Percentiles rank a stretch among this genome's conserved stretches.
These are phyloP conservation scores for Tetraneura akinire DNA, from an alignment of 1,140 invertebrate genomes.

Conservation along the genomic window DNA sequence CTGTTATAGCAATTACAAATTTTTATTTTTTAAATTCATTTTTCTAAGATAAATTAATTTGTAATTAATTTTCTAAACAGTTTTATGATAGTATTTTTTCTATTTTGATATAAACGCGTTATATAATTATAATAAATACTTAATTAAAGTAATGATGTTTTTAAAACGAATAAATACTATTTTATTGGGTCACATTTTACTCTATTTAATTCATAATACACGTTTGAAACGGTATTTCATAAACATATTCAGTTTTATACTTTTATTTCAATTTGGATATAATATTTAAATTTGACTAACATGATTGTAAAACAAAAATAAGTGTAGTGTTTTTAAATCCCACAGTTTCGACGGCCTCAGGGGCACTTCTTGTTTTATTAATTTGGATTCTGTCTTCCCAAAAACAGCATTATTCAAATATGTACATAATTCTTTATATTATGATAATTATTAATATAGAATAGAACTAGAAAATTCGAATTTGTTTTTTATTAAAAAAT, in stretches of 20 bases:
- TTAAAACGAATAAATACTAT: neutral
- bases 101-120: too few species aligned
- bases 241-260: slow-evolving; percentile 8
- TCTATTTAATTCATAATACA: neutral
- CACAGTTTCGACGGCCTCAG: neutral
- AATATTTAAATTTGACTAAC: slow-evolving; percentile 19
- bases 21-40: too few species aligned
- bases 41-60: too few species aligned
- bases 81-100: too few species aligned
- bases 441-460: neutral
- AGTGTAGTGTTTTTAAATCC: neutral
- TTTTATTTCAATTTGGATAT: slow-evolving; percentile 16
- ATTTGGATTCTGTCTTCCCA: neutral
- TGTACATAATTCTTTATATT: neutral
- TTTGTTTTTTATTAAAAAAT: neutral
- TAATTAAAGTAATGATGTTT: neutral
- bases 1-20: too few species aligned
- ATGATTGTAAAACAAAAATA: slow-evolving; percentile 2
- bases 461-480: neutral
- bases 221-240: neutral
- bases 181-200: too few species aligned
- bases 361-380: neutral
- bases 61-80: too few species aligned
- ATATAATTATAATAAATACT: too few species aligned
- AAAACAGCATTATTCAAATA: neutral